These are phyloP conservation scores for Ageneiosus marmoratus DNA, from an alignment of 2,113 vertebrate species.

Conservation along the genomic window DNA sequence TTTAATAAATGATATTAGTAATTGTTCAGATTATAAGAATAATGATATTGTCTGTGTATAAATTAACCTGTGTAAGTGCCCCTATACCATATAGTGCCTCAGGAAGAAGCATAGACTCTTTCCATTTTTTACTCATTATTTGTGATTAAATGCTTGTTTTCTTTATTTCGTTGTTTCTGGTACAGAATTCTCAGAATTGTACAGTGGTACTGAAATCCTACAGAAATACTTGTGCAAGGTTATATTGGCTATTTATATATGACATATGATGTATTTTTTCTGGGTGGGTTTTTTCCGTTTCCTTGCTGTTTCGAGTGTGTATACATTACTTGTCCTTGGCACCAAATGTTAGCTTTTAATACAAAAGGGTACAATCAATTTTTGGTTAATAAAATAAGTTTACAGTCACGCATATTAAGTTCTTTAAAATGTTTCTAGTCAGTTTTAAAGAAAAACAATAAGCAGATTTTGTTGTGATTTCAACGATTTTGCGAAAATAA, in stretches of 20 bases:
- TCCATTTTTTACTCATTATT: conserved; percentile 29
- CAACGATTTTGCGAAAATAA: conserved; percentile 24
- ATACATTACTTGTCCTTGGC: conserved; percentile 25
- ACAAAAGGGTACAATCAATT: background rate
- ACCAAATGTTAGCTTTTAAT: conserved; percentile 24
- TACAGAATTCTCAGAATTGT: conserved; percentile 33
- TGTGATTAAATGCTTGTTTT: conserved; percentile 14
- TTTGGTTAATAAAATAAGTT: background rate
- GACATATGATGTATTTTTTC: conserved; percentile 52
- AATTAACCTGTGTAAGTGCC: conserved; percentile 55
- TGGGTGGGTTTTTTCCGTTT: conserved; percentile 28
- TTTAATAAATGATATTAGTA: conserved; percentile 38
- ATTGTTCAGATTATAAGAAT: conserved; percentile 41
- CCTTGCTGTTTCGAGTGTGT: conserved; percentile 33
- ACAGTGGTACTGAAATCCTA: conserved; percentile 45
- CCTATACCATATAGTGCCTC: conserved; percentile 50
- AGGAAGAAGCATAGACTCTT: conserved; percentile 43
- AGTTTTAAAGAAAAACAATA: conserved; percentile 43
- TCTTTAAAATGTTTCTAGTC: background rate
- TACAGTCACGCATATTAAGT: background rate
- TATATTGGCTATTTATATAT: conserved; percentile 66
- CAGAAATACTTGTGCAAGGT: conserved; percentile 52
- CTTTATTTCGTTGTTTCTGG: background rate
- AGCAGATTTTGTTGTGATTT: conserved; percentile 48
- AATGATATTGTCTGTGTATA: conserved; percentile 29